A percentile compares a stretch with the other conserved stretches of the same genome.
Conservation (phyloP, 1,140 invertebrate genomes). For the Drosophila ironensis region DNA sequence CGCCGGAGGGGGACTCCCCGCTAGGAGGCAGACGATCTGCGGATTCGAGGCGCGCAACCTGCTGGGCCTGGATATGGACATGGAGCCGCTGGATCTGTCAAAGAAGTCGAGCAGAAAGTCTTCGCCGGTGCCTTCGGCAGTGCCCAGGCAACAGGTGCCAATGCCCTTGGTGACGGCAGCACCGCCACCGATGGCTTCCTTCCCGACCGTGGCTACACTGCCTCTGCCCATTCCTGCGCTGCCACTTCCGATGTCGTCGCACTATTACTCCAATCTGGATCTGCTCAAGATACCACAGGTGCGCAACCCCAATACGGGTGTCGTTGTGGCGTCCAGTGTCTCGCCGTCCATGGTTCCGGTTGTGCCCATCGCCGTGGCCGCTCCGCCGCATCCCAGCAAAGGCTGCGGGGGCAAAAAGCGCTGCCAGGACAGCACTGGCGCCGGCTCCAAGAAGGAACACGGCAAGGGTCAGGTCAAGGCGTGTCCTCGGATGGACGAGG, state of each 20-base stretch:
- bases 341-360: background rate
- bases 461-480: conserved; percentile 17
- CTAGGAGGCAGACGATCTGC: conserved; percentile 71
- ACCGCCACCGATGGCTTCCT: background rate
- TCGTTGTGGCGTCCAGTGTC: background rate
- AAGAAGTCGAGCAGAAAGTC: conserved; percentile 54
- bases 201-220: background rate
- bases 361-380: background rate
- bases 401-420: conserved; percentile 30
- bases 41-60: conserved; percentile 74
- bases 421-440: background rate
- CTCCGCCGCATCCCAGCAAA: conserved; percentile 8
- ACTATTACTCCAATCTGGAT: conserved; percentile 75
- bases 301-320: conserved; percentile 47
- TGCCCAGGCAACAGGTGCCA: conserved; percentile 6
- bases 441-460: conserved; percentile 33
- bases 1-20: conserved; percentile 38
- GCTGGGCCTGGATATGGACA: conserved; percentile 54
- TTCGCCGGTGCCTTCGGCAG: conserved; percentile 19
- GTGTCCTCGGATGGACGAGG: conserved; percentile 66
- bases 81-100: conserved; percentile 72
- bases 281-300: conserved; percentile 75
- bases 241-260: conserved; percentile 20
- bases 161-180: background rate
- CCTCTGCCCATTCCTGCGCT: conserved; percentile 4